Conservation (phyloP, 2,113 vertebrate genomes). For the Hypomesus transpacificus region DNA sequence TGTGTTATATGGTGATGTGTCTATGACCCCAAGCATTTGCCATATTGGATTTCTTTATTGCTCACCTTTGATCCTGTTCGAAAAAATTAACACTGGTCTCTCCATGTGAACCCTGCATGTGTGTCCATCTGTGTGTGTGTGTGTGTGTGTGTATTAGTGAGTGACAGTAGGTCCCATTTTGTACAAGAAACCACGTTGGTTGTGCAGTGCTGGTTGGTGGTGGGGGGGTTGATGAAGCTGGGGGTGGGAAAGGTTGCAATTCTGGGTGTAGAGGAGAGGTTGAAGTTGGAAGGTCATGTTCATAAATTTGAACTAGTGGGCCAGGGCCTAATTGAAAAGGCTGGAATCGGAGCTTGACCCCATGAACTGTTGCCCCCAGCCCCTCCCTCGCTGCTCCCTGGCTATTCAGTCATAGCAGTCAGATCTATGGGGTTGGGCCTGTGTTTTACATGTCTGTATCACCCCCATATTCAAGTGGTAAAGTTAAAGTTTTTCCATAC, state of each 20-base stretch:
- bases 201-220: conserved; percentile 32
- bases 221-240: conserved; percentile 1
- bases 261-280: conserved; percentile 53
- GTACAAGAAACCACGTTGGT: conserved; percentile 29
- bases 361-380: conserved; percentile 60
- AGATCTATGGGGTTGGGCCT: not conserved
- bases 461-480: not conserved
- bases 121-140: conserved; percentile 10
- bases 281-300: conserved; percentile 70
- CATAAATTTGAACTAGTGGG: conserved; percentile 68
- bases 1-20: conserved; percentile 77
- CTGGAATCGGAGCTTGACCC: conserved; percentile 58
- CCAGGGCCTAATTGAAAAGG: conserved; percentile 70
- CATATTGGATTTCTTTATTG: conserved; percentile 85
- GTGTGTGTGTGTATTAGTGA: not conserved
- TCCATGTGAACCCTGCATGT: conserved; percentile 66
- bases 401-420: conserved; percentile 52
- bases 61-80: conserved; percentile 81
- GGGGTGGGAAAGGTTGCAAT: conserved; percentile 54
- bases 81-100: conserved; percentile 82
- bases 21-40: conserved; percentile 77
- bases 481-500: too few species aligned
- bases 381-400: conserved; percentile 51
- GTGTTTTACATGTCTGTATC: not conserved
- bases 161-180: conserved; percentile 44